Evolutionary conservation across 2,797 vertebrate genomes (phyloP), one percentile per base, ranked within the genome.

Genomic region (Novumbra hubbsi): DNA sequence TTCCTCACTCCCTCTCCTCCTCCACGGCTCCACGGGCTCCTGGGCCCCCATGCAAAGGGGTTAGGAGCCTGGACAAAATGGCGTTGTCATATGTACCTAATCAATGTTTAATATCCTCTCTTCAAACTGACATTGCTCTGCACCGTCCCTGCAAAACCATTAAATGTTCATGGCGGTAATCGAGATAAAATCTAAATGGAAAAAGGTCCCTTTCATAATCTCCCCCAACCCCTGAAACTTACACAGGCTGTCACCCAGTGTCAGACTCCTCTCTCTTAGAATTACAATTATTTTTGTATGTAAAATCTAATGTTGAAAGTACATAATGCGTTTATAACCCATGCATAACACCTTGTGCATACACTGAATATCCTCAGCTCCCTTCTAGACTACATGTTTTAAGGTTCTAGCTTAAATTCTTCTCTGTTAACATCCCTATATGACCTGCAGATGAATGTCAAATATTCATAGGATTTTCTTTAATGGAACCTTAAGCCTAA

Each of bases 121-220:
- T 87, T 82, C 81, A 84, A 78, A 62, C 75, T 74, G 45, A 72
- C 82, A 81, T 72, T 69, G 83, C 73, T 83, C 75, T 68, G 77
- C 71, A 71, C 57, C 27, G 80, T 83, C 82, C 80, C 83, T 41
- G 62, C 64, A 27, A 63, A 30, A 70, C 34, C 81, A 91, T 93
- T 68, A 91, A 92, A 92, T 70, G 90, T 93, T 92, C 73, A 93
- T 91, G 3, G 78, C 63, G 74, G 91, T 92, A 92, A 93, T 83
- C n/a, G 91, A 93, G 89, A 92, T 92, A 89, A 94, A 91, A 66
- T 83, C 70, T 55, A 88, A 86, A 86, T 85, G 81, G 75, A 82
- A n/a, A 79, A 80, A n/a, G 0, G 34, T 77, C 73, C 49, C 57
- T 65, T 71, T 73, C 14, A 72, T 41, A 76, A 70, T 72, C 80